phyloP scores from a whole-genome alignment of 2,888 invertebrate species.

The Cephus pygmeus region DNA sequence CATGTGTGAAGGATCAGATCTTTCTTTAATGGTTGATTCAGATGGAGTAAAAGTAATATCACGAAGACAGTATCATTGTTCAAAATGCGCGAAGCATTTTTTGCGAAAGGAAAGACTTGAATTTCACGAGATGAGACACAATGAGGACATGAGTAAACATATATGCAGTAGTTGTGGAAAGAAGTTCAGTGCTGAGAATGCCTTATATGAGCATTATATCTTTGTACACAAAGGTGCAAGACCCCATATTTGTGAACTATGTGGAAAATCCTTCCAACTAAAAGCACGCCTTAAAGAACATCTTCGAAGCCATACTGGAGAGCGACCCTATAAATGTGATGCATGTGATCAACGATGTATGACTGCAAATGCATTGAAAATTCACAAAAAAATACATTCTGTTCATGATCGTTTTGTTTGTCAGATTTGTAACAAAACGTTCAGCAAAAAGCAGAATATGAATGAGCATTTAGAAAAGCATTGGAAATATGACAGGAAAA shows the following conservation, averaged over 20 bases:
- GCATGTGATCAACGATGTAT: conserved; percentile 36
- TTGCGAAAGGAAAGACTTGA: conserved; percentile 42
- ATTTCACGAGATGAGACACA: conserved; percentile 49
- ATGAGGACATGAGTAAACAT: conserved; percentile 43
- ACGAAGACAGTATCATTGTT: conserved; percentile 41
- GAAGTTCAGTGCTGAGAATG: conserved; percentile 42
- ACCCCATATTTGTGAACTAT: conserved; percentile 42
- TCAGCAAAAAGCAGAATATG: conserved; percentile 43
- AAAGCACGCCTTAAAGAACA: conserved; percentile 41
- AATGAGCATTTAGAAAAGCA: conserved; percentile 46
- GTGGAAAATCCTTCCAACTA: conserved; percentile 43
- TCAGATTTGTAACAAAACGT: conserved; percentile 39
- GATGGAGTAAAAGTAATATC: conserved; percentile 33
- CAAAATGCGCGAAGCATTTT: conserved; percentile 39
- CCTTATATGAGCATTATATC: conserved; percentile 45
- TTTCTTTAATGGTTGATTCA: conserved; percentile 38
- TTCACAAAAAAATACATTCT: conserved; percentile 39
- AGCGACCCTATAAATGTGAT: conserved; percentile 41
- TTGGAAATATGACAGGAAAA: conserved; percentile 39
- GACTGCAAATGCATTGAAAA: conserved; percentile 37
- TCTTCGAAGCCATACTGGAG: conserved; percentile 41
- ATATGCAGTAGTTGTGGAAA: conserved; percentile 43
- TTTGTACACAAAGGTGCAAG: conserved; percentile 46
- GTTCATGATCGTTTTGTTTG: conserved; percentile 33
- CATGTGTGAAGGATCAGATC: conserved; percentile 33